phyloP scores from a whole-genome alignment of 2,113 vertebrate species.

The Gallinago media region DNA sequence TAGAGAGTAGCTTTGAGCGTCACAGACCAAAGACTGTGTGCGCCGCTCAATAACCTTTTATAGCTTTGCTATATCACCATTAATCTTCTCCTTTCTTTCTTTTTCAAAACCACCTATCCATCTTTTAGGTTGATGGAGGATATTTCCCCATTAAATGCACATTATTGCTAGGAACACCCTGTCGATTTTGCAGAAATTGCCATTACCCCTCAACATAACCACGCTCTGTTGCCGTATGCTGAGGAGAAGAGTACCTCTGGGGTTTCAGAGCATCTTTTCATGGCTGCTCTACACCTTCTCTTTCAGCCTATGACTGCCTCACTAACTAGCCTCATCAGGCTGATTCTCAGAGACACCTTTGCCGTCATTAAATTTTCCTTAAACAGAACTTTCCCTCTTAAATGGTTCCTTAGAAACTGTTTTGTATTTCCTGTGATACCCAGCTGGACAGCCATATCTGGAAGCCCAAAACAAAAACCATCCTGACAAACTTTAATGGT shows the following conservation, averaged over 20 bases:
- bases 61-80: not conserved
- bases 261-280: not conserved
- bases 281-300: not conserved
- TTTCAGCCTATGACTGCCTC: not conserved
- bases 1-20: not conserved
- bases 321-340: not conserved
- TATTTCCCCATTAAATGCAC: not conserved
- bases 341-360: not conserved
- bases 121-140: not conserved
- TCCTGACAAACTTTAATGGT: fast-evolving
- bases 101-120: not conserved
- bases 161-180: not conserved
- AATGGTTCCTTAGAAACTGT: not conserved
- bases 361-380: not conserved
- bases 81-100: not conserved
- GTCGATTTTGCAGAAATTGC: not conserved
- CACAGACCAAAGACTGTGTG: not conserved
- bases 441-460: not conserved
- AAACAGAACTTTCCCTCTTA: not conserved
- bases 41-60: not conserved
- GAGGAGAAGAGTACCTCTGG: not conserved
- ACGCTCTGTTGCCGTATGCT: not conserved
- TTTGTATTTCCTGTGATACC: not conserved
- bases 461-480: not conserved
- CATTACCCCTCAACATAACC: not conserved